Percentiles rank a stretch among this genome's conserved stretches.
Conservation (phyloP, 2,888 invertebrate genomes). For the Cremastobaeus sp. region DNA sequence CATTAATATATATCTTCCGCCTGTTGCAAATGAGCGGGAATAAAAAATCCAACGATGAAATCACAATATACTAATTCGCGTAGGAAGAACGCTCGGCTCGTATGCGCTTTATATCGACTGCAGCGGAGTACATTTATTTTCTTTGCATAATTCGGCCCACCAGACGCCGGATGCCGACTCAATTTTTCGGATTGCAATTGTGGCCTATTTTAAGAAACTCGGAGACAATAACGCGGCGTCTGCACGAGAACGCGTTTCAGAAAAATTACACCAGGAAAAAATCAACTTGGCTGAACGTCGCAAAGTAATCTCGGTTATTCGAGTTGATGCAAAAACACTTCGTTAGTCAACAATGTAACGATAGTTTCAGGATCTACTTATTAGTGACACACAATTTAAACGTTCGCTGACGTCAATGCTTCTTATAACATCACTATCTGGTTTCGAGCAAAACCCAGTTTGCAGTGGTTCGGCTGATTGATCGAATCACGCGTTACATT, state of each 20-base stretch:
- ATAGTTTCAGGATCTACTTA: conserved; percentile 39
- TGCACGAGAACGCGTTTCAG: no score
- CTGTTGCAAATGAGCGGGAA: conserved; percentile 54
- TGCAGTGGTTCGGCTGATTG: conserved; percentile 14
- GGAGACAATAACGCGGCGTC: no score
- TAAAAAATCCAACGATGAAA: conserved; percentile 57
- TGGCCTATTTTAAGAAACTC: conserved; percentile 56
- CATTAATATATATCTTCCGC: conserved; percentile 59
- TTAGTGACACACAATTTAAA: conserved; percentile 37
- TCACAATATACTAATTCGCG: conserved; percentile 62
- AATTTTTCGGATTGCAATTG: conserved; percentile 61
- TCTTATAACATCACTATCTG: conserved; percentile 39
- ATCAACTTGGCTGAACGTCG: no score
- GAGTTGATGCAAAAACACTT: no score
- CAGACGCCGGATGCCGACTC: conserved; percentile 63
- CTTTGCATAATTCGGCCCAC: conserved; percentile 69
- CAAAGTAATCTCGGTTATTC: no score
- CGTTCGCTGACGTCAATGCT: conserved; percentile 47
- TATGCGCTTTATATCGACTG: conserved; percentile 52
- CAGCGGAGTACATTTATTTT: conserved; percentile 64
- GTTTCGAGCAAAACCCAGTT: conserved; percentile 10
- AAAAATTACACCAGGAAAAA: no score
- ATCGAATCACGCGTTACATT: conserved; percentile 15
- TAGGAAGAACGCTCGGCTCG: conserved; percentile 56
- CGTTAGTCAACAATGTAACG: conserved; percentile 19